Conservation (phyloP, 2,888 invertebrate species). For the Lochmaea crataegi region DNA sequence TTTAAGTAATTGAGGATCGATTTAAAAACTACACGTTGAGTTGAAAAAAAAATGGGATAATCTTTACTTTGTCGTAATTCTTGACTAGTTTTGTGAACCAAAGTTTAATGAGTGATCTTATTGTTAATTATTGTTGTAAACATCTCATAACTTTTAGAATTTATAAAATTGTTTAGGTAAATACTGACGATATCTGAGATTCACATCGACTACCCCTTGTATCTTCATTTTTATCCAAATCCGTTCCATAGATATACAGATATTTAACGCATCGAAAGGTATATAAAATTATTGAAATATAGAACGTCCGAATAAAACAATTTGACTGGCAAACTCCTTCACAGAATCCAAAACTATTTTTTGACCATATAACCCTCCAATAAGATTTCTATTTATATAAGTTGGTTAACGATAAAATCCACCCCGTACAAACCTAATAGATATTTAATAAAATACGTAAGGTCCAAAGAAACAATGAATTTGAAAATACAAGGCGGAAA, state of each 20-base stretch:
- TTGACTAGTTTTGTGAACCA: slow-evolving; percentile 50
- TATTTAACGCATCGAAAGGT: no score
- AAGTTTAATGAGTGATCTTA: slow-evolving; percentile 51
- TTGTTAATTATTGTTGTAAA: slow-evolving; percentile 51
- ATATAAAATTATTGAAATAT: neutral
- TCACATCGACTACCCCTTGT: neutral
- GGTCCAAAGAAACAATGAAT: slow-evolving; percentile 1
- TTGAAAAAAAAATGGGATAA: neutral
- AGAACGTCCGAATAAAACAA: neutral
- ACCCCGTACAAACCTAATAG: neutral
- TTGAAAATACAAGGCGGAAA: neutral
- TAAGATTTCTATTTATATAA: neutral
- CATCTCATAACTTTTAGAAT: slow-evolving; percentile 24
- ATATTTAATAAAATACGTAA: neutral
- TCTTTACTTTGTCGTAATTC: slow-evolving; percentile 38
- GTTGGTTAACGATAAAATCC: neutral
- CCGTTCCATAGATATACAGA: slow-evolving; percentile 1
- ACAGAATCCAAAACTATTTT: neutral
- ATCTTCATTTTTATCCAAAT: neutral
- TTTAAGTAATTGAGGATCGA: no score
- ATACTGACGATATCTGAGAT: slow-evolving; percentile 13
- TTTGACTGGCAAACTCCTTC: neutral
- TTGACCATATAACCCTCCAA: neutral
- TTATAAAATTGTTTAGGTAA: slow-evolving; percentile 7
- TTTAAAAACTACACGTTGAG: no score